These are phyloP conservation scores for Paelopatides confundens DNA, from an alignment of 53 echinoderm and acorn worm species.

Conservation along the genomic window DNA sequence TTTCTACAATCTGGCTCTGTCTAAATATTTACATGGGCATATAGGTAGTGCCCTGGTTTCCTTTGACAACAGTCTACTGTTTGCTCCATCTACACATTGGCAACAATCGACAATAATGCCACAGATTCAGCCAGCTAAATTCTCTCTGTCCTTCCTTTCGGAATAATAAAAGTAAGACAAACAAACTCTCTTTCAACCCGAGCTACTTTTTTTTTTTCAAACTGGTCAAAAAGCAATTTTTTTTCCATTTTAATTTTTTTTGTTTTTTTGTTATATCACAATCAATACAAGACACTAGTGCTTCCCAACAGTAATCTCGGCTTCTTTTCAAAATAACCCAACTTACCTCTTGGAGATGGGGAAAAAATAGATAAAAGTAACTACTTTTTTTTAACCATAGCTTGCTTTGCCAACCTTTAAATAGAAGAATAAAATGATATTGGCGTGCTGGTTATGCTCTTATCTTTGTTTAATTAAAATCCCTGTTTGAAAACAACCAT, in stretches of 20 bases:
- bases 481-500: too few species aligned
- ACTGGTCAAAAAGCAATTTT: background rate
- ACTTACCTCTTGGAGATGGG: too few species aligned
- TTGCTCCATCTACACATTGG: background rate
- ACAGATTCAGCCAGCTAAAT: background rate
- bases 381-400: too few species aligned
- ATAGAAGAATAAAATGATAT: too few species aligned
- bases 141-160: background rate
- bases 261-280: background rate
- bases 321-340: background rate
- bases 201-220: background rate
- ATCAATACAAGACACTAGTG: background rate
- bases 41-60: background rate
- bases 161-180: background rate
- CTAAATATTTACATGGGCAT: slow-evolving; percentile 31
- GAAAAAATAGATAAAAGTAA: too few species aligned
- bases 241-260: background rate
- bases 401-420: too few species aligned
- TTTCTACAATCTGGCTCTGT: slow-evolving; percentile 11
- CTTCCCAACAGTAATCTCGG: background rate
- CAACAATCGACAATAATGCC: background rate
- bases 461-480: too few species aligned
- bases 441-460: too few species aligned
- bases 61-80: background rate
- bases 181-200: background rate